A percentile compares a stretch with the other conserved stretches of the same genome.
Evolutionary conservation across 2,797 vertebrate species (phyloP).

Genomic region (Sarcoramphus papa): DNA sequence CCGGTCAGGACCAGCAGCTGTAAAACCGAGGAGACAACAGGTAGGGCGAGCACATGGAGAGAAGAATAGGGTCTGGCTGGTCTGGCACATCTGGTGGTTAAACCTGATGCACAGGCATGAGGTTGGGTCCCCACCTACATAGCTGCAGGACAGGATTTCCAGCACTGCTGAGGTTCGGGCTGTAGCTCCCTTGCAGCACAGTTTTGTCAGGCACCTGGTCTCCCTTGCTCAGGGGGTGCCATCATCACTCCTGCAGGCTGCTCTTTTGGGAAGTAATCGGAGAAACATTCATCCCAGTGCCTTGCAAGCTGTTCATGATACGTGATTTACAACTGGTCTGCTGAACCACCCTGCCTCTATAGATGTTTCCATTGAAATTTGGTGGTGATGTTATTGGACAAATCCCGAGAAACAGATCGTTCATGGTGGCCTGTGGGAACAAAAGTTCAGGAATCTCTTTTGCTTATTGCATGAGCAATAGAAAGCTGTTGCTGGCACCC

Average conservation of each 20-base stretch:
- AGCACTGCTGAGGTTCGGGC: background rate
- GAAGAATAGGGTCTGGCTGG: background rate
- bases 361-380: background rate
- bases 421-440: background rate
- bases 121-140: background rate
- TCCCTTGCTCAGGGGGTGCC: background rate
- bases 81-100: background rate
- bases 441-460: background rate
- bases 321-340: fast-evolving
- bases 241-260: background rate
- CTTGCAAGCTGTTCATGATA: background rate
- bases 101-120: background rate
- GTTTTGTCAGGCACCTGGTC: background rate
- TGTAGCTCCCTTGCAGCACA: background rate
- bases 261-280: background rate
- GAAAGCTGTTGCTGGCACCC: background rate
- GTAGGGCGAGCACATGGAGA: background rate
- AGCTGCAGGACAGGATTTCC: background rate
- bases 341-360: background rate
- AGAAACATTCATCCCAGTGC: background rate
- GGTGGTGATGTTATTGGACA: background rate
- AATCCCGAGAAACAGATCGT: fast-evolving
- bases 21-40: background rate
- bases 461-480: background rate
- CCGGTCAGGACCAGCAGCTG: background rate